These are phyloP conservation scores for Oryzias curvinotus DNA, from an alignment of 2,113 vertebrate species.

Conservation along the genomic window DNA sequence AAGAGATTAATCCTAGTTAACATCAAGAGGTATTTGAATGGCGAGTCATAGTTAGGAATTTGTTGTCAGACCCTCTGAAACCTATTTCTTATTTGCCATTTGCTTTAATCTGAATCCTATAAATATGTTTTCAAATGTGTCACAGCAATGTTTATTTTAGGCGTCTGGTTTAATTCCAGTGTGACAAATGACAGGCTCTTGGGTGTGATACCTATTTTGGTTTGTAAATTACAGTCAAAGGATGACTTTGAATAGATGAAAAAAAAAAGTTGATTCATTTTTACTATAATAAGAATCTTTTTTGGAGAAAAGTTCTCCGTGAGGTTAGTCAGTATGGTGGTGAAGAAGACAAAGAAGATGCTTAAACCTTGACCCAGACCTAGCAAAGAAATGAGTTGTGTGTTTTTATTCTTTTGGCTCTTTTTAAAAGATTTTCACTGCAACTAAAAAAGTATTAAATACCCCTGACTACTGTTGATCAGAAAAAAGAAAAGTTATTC, in stretches of 20 bases:
- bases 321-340: slow-evolving; percentile 19
- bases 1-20: slow-evolving; percentile 5
- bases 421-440: slow-evolving; percentile 8
- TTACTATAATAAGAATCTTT: too few species aligned
- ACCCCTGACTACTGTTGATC: slow-evolving; percentile 9
- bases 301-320: background rate
- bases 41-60: background rate
- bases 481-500: slow-evolving; percentile 34
- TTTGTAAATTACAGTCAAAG: too few species aligned
- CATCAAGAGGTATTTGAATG: background rate
- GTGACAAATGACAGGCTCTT: too few species aligned
- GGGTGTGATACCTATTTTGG: too few species aligned
- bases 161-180: too few species aligned
- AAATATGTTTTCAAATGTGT: too few species aligned
- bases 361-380: slow-evolving; percentile 31
- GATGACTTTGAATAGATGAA: too few species aligned
- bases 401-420: slow-evolving; percentile 14
- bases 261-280: too few species aligned
- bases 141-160: too few species aligned
- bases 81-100: background rate
- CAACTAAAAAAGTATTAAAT: slow-evolving; percentile 25
- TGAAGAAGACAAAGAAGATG: slow-evolving; percentile 8
- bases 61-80: background rate
- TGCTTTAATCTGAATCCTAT: background rate
- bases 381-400: slow-evolving; percentile 26